Evolutionary conservation across 1,140 invertebrate species (phyloP).

Genomic region (Goniozus legneri): DNA sequence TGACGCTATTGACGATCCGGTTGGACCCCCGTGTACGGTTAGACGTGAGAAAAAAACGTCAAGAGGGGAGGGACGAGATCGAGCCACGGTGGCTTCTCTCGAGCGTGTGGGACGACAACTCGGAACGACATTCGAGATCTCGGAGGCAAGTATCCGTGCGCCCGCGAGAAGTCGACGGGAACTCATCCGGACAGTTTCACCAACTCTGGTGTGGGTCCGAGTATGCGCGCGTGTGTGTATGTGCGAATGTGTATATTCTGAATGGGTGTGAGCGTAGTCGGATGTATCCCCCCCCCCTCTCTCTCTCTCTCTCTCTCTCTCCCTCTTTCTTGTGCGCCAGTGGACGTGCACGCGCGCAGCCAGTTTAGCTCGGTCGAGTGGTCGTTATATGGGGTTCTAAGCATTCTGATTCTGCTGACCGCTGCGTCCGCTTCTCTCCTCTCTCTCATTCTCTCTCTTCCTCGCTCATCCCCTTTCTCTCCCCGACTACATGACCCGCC

Average conservation of each 20-base stretch:
- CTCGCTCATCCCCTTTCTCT: constrained; percentile 25
- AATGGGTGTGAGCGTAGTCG: too few relatives aligned
- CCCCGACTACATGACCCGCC: constrained; percentile 30
- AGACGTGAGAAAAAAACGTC: too few relatives aligned
- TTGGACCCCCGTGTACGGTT: too few relatives aligned
- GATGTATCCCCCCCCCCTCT: too few relatives aligned
- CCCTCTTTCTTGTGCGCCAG: background rate
- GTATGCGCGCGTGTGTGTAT: constrained; percentile 11
- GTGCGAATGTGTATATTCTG: background rate
- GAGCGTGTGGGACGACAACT: constrained; percentile 6
- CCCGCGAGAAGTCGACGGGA: constrained; percentile 17
- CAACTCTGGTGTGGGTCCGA: constrained; percentile 4
- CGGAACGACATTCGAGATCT: constrained; percentile 17
- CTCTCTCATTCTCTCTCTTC: constrained; percentile 19
- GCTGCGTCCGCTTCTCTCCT: constrained; percentile 16
- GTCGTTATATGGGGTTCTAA: constrained; percentile 43
- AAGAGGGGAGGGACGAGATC: too few relatives aligned
- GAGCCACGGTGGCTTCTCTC: too few relatives aligned
- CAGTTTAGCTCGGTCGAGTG: constrained; percentile 35
- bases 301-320: too few relatives aligned
- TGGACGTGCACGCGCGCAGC: constrained; percentile 6
- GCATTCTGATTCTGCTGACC: constrained; percentile 47
- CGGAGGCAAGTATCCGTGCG: constrained; percentile 4
- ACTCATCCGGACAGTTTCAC: constrained; percentile 18
- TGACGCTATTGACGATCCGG: constrained; percentile 16